Conservation (phyloP, 23 tunicate species). For the Aplidium turbinatum region DNA sequence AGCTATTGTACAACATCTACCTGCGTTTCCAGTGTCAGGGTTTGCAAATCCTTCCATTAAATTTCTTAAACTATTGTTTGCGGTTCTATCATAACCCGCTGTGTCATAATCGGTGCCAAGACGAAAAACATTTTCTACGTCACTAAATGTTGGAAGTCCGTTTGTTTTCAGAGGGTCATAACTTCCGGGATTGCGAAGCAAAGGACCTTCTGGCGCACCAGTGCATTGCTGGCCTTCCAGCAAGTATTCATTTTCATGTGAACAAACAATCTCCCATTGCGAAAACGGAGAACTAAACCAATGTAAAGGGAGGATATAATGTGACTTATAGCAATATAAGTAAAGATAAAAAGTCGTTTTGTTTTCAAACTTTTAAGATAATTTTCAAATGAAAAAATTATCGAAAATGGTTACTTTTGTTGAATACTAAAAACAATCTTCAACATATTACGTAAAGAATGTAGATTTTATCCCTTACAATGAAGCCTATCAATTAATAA, state of each 20-base stretch:
- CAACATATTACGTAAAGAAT: too few species aligned
- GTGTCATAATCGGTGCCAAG: conserved; percentile 54
- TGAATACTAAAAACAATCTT: too few species aligned
- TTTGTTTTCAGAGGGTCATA: conserved; percentile 46
- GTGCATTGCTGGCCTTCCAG: conserved; percentile 56
- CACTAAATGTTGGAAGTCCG: conserved; percentile 64
- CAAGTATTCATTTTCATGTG: conserved; percentile 62
- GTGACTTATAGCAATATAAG: too few species aligned
- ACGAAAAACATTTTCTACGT: conserved; percentile 26
- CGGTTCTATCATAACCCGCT: conserved; percentile 32
- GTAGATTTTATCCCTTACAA: too few species aligned
- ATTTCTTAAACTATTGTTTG: conserved; percentile 69
- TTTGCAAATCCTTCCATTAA: conserved; percentile 78
- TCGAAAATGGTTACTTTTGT: too few species aligned
- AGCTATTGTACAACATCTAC: too few species aligned
- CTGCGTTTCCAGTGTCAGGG: conserved; percentile 51
- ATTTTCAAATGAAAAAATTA: too few species aligned
- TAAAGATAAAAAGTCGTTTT: too few species aligned
- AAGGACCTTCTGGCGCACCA: conserved; percentile 64
- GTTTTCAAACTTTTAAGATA: too few species aligned
- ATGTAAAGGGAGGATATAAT: too few species aligned
- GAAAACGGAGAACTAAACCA: conserved; percentile 74
- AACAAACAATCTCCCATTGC: conserved; percentile 58
- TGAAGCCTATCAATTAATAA: too few species aligned
- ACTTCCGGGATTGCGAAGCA: conserved; percentile 66